Conservation (phyloP, 1,140 invertebrate species). For the Meloidogyne chitwoodi region DNA sequence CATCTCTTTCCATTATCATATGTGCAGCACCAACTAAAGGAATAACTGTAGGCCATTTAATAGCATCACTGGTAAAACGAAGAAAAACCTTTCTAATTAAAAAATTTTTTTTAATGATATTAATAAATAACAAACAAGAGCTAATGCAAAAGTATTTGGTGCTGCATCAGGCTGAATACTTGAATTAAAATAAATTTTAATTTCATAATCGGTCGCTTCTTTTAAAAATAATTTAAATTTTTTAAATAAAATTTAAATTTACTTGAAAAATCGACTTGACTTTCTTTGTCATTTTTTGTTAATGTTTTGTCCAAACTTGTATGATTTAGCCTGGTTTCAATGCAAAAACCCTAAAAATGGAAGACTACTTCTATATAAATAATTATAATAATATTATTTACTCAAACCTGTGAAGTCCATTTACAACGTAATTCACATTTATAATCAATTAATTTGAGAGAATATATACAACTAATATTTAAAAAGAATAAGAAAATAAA, state of each 20-base stretch:
- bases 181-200: conserved; percentile 16
- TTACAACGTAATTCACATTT: conserved; percentile 35
- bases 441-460: conserved; percentile 11
- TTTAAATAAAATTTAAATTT: neutral
- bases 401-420: conserved; percentile 29
- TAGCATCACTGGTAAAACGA: conserved; percentile 14
- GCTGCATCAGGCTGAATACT: neutral
- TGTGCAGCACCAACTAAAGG: conserved; percentile 33
- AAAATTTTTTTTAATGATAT: neutral
- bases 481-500: neutral
- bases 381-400: neutral
- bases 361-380: neutral
- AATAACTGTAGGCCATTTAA: conserved; percentile 8
- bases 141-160: conserved; percentile 1
- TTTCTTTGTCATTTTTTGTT: conserved; percentile 3
- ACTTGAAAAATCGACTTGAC: neutral
- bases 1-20: conserved; percentile 32
- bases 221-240: neutral
- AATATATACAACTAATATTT: conserved; percentile 24
- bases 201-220: conserved; percentile 17
- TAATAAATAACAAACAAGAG: neutral
- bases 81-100: conserved; percentile 23
- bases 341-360: neutral
- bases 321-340: neutral
- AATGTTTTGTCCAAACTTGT: conserved; percentile 10